Conservation (phyloP, 2,113 vertebrate species). For the Kryptolebias marmoratus region DNA sequence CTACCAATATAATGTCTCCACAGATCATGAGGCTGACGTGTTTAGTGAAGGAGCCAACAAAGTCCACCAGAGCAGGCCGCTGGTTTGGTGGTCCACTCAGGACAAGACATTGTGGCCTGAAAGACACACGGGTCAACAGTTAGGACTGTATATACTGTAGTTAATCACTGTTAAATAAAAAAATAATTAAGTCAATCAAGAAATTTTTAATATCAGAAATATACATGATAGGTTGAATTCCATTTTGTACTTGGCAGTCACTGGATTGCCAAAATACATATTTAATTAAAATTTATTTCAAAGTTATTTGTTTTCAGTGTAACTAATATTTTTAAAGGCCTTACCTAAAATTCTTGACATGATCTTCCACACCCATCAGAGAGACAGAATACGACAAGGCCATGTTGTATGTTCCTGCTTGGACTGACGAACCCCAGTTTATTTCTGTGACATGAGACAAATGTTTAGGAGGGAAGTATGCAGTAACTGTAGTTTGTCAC, state of each 20-base stretch:
- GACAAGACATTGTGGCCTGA: constrained; percentile 83
- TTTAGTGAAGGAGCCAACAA: constrained; percentile 82
- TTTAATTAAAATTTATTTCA: too few species aligned
- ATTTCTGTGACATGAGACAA: constrained; percentile 63
- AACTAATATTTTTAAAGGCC: background rate
- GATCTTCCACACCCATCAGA: constrained; percentile 77
- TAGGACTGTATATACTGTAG: too few species aligned
- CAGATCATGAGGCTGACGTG: constrained; percentile 83
- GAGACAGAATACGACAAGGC: constrained; percentile 78
- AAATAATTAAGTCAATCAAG: too few species aligned
- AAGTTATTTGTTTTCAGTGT: too few species aligned
- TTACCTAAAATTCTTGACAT: constrained; percentile 84
- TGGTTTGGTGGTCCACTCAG: constrained; percentile 79
- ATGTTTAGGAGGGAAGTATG: background rate
- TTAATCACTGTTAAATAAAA: too few species aligned
- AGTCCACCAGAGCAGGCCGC: constrained; percentile 82
- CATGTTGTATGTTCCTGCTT: constrained; percentile 80
- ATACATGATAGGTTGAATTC: too few species aligned
- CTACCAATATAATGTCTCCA: constrained; percentile 79
- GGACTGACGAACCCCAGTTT: constrained; percentile 82
- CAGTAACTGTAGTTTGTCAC: background rate
- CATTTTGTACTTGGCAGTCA: too few species aligned
- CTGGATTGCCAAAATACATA: too few species aligned
- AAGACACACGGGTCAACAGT: background rate
- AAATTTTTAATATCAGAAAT: too few species aligned